Percentiles rank a stretch among this genome's conserved stretches.
Conservation (phyloP, 2,888 invertebrate species). For the Zaprionus obscuricornis region DNA sequence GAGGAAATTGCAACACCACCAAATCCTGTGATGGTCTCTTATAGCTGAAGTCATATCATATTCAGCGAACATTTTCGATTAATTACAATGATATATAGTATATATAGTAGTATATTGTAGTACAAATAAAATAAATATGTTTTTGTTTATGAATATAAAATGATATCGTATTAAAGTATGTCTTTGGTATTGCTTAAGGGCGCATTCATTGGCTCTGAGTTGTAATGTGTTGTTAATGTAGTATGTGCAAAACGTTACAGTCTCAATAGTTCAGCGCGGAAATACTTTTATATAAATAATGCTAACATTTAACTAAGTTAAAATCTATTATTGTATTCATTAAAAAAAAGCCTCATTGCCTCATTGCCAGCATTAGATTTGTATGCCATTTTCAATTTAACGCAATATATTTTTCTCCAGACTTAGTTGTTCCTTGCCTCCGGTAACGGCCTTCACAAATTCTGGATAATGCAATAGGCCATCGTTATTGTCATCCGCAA, state of each 20-base stretch:
- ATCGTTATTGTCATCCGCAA: conserved; percentile 93
- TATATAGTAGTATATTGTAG: conserved; percentile 46
- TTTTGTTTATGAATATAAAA: background rate
- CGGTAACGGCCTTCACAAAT: conserved; percentile 85
- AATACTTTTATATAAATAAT: conserved; percentile 25
- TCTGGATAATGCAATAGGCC: conserved; percentile 94
- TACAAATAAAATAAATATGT: conserved; percentile 65
- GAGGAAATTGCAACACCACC: conserved; percentile 85
- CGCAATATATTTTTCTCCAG: conserved; percentile 55
- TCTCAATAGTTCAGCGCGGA: conserved; percentile 60
- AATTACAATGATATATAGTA: conserved; percentile 9
- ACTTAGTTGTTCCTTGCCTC: conserved; percentile 54
- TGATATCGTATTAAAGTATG: conserved; percentile 18
- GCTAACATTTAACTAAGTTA: conserved; percentile 48
- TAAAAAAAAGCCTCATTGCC: background rate
- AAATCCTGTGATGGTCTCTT: conserved; percentile 84
- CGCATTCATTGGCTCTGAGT: conserved; percentile 1
- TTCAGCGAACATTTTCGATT: background rate
- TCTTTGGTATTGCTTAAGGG: conserved; percentile 27
- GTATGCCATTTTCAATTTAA: conserved; percentile 23
- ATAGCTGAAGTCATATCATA: conserved; percentile 22
- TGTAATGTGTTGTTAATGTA: conserved; percentile 18
- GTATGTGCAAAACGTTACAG: conserved; percentile 45
- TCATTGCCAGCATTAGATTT: background rate
- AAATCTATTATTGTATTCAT: conserved; percentile 48